These are phyloP conservation scores for Propsilocerus akamusi DNA, from an alignment of 1,140 invertebrate genomes.

Conservation along the genomic window DNA sequence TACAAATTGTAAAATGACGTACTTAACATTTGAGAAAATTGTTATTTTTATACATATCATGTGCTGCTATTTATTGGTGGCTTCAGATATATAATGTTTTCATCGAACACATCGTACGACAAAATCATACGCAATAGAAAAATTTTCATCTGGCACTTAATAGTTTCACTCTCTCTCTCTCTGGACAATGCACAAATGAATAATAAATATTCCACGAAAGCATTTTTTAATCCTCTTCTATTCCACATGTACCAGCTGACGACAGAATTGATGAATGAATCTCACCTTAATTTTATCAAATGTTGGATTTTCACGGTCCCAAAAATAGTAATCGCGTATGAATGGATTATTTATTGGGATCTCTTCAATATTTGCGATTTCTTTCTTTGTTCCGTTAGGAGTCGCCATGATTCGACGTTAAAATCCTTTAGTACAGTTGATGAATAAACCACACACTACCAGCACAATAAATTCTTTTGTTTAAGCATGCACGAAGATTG, in stretches of 20 bases:
- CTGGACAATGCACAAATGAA: background rate
- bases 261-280: background rate
- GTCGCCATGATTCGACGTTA: conserved; percentile 5
- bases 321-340: background rate
- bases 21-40: no score
- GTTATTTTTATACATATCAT: no score
- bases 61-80: no score
- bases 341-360: background rate
- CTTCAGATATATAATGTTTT: no score
- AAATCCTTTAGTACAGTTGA: conserved; percentile 43
- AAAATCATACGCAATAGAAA: background rate
- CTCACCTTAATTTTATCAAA: background rate
- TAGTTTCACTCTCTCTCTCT: background rate
- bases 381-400: background rate
- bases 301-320: background rate
- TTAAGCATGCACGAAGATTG: no score
- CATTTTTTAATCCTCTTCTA: background rate
- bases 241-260: no score
- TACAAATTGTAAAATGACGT: no score
- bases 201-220: background rate
- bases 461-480: no score
- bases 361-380: background rate
- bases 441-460: no score
- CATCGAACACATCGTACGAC: no score
- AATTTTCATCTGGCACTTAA: background rate